Evolutionary conservation across 2,888 invertebrate genomes (phyloP).

Genomic region (Cryptocephalus moraei): DNA sequence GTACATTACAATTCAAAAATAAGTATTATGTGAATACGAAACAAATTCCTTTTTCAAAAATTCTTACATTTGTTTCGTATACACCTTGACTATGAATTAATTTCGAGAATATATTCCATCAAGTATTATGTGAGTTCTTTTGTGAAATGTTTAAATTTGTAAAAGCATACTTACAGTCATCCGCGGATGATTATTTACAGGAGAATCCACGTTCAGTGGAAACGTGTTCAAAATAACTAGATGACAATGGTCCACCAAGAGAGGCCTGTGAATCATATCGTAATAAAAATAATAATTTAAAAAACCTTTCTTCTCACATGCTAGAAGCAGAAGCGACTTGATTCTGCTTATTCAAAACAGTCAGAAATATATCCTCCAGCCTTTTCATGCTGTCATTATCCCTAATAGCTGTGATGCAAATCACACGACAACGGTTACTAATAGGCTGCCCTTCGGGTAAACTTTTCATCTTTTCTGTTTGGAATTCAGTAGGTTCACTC

Average conservation of each 20-base stretch:
- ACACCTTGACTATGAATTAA: too few relatives aligned
- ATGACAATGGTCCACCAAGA: conserved; percentile 80
- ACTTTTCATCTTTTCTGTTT: conserved; percentile 46
- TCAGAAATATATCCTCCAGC: conserved; percentile 77
- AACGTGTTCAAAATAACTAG: conserved; percentile 82
- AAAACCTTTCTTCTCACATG: conserved; percentile 34
- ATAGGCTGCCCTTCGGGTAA: conserved; percentile 30
- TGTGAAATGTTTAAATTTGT: too few relatives aligned
- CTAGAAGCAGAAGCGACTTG: conserved; percentile 52
- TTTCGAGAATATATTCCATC: too few relatives aligned
- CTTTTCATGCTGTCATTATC: conserved; percentile 80
- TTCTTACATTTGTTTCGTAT: too few relatives aligned
- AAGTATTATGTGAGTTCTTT: too few relatives aligned
- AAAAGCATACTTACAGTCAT: conserved; percentile 47
- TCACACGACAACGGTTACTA: conserved; percentile 62
- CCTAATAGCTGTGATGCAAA: conserved; percentile 82
- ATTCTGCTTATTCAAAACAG: conserved; percentile 73
- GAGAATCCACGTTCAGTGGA: conserved; percentile 68
- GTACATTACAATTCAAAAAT: too few relatives aligned
- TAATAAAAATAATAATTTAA: not conserved
- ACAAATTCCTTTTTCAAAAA: too few relatives aligned
- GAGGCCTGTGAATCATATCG: conserved; percentile 42
- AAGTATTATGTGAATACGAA: too few relatives aligned
- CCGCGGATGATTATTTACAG: conserved; percentile 61
- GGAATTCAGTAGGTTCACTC: conserved; percentile 70